Percentiles rank a stretch among this genome's conserved stretches.
phyloP scores from a whole-genome alignment of 2,888 invertebrate genomes.

The Coelinius sp. region DNA sequence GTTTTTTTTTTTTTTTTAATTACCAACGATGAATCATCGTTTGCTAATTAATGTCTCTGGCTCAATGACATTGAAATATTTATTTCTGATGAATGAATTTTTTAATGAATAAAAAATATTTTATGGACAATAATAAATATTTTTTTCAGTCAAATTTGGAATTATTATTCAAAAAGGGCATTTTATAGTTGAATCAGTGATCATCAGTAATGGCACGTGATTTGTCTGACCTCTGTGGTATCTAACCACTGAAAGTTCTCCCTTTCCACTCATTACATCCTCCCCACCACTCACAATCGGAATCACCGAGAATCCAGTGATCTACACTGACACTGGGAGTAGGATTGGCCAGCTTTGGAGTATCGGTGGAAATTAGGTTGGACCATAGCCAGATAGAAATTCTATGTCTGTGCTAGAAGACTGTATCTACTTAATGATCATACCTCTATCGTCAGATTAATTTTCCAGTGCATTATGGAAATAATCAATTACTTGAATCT shows the following conservation, averaged over 20 bases:
- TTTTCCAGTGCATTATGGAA: constrained; percentile 1
- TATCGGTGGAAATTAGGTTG: constrained; percentile 34
- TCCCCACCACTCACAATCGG: not conserved
- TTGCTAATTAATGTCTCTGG: too few species aligned
- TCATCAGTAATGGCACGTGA: constrained; percentile 26
- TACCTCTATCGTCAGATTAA: not conserved
- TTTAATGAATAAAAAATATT: too few species aligned
- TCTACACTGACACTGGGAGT: constrained; percentile 12
- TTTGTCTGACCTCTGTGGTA: constrained; percentile 30
- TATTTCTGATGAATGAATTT: too few species aligned
- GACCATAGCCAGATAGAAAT: constrained; percentile 34
- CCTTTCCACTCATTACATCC: not conserved
- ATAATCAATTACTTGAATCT: not conserved
- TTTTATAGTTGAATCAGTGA: constrained; percentile 16
- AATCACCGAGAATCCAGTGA: constrained; percentile 30
- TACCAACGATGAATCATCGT: not conserved
- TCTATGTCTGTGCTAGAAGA: not conserved
- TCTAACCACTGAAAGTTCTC: constrained; percentile 10
- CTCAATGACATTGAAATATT: too few species aligned
- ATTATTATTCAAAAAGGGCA: not conserved
- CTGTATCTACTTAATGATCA: constrained; percentile 19
- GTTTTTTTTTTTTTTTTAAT: too few species aligned
- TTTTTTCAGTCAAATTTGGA: too few species aligned
- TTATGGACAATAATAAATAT: too few species aligned
- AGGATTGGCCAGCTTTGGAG: not conserved